A percentile compares a stretch with the other conserved stretches of the same genome.
Conservation (phyloP, 2,113 vertebrate species). For the Acanthochromis polyacanthus region DNA sequence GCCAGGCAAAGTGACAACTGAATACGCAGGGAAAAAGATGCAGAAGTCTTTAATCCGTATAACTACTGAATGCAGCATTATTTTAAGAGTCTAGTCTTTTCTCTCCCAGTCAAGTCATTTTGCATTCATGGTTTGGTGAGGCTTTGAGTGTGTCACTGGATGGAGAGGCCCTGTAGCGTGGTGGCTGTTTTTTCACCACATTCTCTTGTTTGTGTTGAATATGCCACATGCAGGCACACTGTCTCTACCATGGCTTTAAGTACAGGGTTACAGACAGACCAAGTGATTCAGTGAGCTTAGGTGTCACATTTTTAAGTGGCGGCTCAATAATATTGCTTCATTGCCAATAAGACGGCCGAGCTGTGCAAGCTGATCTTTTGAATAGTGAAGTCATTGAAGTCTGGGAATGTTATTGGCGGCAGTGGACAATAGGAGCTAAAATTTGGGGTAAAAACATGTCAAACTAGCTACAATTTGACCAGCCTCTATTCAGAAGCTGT, state of each 20-base stretch:
- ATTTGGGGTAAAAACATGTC: slow-evolving; percentile 44
- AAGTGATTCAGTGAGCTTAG: slow-evolving; percentile 39
- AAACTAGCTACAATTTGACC: slow-evolving; percentile 5
- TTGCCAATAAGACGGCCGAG: slow-evolving; percentile 27
- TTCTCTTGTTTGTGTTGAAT: slow-evolving; percentile 71
- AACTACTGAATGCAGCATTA: slow-evolving; percentile 39
- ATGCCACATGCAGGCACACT: slow-evolving; percentile 72
- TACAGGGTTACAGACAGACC: slow-evolving; percentile 22
- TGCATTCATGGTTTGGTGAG: slow-evolving; percentile 65
- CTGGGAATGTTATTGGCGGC: slow-evolving; percentile 22
- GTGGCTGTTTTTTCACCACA: slow-evolving; percentile 61
- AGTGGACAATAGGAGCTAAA: slow-evolving; percentile 15
- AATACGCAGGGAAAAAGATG: slow-evolving; percentile 55
- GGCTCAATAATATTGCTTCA: slow-evolving; percentile 48
- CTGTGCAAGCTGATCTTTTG: slow-evolving; percentile 37
- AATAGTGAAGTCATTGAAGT: slow-evolving; percentile 11
- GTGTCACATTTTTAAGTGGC: slow-evolving; percentile 65
- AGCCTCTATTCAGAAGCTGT: slow-evolving; percentile 10
- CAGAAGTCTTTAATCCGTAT: slow-evolving; percentile 56
- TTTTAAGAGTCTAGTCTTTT: slow-evolving; percentile 58
- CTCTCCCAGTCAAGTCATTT: slow-evolving; percentile 54
- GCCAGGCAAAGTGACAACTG: slow-evolving; percentile 44
- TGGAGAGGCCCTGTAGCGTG: slow-evolving; percentile 59
- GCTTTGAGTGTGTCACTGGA: slow-evolving; percentile 58
- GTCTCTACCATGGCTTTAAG: slow-evolving; percentile 48